These are phyloP conservation scores for Grantiella picta DNA, from an alignment of 2,113 vertebrate species.

Conservation along the genomic window DNA sequence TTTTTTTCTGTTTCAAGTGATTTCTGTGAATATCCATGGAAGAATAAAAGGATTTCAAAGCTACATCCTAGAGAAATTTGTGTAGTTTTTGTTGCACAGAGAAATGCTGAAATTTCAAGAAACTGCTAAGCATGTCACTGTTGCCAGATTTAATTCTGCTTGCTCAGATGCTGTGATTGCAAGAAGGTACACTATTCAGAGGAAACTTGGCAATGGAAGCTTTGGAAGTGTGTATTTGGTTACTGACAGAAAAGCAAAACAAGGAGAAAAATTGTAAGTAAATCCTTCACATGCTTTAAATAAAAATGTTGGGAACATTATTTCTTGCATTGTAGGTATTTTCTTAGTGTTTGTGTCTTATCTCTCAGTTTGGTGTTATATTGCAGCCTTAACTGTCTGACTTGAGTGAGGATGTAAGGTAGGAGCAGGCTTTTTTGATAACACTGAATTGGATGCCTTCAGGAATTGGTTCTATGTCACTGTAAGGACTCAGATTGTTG, in stretches of 20 bases:
- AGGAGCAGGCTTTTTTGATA: not conserved
- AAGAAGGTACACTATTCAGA: constrained; percentile 73
- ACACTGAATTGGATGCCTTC: not conserved
- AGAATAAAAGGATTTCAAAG: not conserved
- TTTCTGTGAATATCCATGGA: not conserved
- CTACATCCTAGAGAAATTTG: not conserved
- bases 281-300: not conserved
- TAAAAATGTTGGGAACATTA: not conserved
- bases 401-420: not conserved
- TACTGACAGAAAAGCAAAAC: constrained; percentile 76
- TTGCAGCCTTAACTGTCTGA: not conserved
- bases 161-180: constrained; percentile 65
- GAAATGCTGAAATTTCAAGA: constrained; percentile 83
- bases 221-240: constrained; percentile 85
- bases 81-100: not conserved
- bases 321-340: not conserved
- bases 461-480: not conserved
- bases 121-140: constrained; percentile 12
- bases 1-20: constrained; percentile 7
- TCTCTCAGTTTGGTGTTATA: not conserved
- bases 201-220: constrained; percentile 82
- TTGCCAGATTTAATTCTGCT: constrained; percentile 14
- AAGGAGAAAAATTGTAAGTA: constrained; percentile 82
- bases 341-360: not conserved
- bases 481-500: not conserved